Conservation (phyloP, 2,888 invertebrate genomes). For the Pterostichus madidus region DNA sequence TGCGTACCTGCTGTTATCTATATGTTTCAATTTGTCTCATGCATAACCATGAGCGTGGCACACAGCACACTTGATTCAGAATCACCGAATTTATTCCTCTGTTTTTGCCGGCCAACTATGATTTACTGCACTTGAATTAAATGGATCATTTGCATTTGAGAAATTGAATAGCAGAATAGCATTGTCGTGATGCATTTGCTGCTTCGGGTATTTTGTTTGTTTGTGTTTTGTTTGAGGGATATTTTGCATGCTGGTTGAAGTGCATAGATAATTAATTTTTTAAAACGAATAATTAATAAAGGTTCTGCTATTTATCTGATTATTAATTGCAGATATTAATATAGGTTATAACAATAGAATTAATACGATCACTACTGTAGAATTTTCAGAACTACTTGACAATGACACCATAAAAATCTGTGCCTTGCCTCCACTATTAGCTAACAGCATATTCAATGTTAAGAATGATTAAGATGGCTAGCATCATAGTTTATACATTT, state of each 20-base stretch:
- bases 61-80: conserved; percentile 16
- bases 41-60: conserved; percentile 55
- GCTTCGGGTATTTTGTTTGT: not conserved
- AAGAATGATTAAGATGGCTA: too few relatives aligned
- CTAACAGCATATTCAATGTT: too few relatives aligned
- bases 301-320: not conserved
- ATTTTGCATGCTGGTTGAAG: conserved; percentile 19
- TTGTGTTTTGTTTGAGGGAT: not conserved
- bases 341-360: too few relatives aligned
- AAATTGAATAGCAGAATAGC: conserved; percentile 54
- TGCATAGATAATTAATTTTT: conserved; percentile 3
- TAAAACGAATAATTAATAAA: conserved; percentile 22
- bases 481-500: too few relatives aligned
- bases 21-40: conserved; percentile 67
- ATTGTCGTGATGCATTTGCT: conserved; percentile 14
- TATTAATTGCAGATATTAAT: conserved; percentile 21
- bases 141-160: conserved; percentile 60
- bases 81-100: conserved; percentile 54
- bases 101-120: conserved; percentile 43
- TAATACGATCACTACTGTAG: too few relatives aligned
- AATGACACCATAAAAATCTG: too few relatives aligned
- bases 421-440: too few relatives aligned
- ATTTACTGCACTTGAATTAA: conserved; percentile 57
- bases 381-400: too few relatives aligned
- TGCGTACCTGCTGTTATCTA: conserved; percentile 60